Conservation (phyloP, 2,888 invertebrate species). For the Lasioglossum figueresi region DNA sequence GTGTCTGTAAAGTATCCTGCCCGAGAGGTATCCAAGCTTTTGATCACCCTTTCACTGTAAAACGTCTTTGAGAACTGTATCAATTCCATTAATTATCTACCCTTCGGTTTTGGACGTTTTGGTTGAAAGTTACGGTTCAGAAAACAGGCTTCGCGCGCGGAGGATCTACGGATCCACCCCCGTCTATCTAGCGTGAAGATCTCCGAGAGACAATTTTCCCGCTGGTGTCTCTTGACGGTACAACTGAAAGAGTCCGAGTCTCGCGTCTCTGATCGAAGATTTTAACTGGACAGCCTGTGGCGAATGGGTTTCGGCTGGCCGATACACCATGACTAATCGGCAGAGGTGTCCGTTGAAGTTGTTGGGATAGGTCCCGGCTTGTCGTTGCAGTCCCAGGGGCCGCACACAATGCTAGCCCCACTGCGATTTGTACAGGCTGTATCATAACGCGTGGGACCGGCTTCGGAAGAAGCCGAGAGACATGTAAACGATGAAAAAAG, state of each 20-base stretch:
- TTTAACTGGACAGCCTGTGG: constrained; percentile 71
- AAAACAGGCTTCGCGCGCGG: not conserved
- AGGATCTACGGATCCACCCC: not conserved
- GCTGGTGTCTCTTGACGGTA: constrained; percentile 17
- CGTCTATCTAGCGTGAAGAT: constrained; percentile 48
- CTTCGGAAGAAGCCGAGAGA: not conserved
- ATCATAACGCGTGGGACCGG: not conserved
- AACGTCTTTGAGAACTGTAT: not conserved
- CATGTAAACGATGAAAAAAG: not conserved
- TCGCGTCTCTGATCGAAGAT: constrained; percentile 32
- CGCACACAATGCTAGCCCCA: constrained; percentile 46
- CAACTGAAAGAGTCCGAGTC: constrained; percentile 9
- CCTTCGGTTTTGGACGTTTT: no score
- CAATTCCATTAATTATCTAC: not conserved
- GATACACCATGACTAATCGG: constrained; percentile 74
- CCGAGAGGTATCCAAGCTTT: not conserved
- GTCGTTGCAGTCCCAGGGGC: constrained; percentile 32
- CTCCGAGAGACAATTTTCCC: constrained; percentile 50
- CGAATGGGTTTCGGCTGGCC: constrained; percentile 72
- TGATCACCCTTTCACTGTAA: not conserved
- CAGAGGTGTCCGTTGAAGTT: constrained; percentile 60
- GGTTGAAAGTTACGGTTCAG: not conserved
- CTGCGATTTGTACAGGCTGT: constrained; percentile 37
- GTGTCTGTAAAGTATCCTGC: not conserved
- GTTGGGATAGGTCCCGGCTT: constrained; percentile 74